Conservation (phyloP, 1,140 invertebrate genomes). For the Mya arenaria region DNA sequence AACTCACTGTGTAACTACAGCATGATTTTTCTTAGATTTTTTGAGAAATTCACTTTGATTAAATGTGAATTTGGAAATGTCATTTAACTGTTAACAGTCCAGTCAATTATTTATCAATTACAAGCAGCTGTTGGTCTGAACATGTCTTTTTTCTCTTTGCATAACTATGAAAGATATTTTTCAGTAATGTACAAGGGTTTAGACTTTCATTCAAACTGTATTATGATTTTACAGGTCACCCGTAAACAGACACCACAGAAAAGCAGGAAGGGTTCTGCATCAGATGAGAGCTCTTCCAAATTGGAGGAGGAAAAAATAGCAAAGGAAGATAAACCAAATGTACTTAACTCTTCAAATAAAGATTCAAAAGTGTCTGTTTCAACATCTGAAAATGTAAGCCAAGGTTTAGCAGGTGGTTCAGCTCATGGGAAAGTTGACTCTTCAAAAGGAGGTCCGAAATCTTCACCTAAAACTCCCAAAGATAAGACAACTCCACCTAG, state of each 20-base stretch:
- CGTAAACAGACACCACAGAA: slow-evolving; percentile 41
- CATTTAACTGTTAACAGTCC: no score
- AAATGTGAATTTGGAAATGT: no score
- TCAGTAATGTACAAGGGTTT: no score
- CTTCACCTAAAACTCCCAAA: slow-evolving; percentile 11
- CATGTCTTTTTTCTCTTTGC: no score
- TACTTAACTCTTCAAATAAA: not conserved
- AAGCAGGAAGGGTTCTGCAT: slow-evolving; percentile 18
- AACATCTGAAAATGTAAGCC: not conserved
- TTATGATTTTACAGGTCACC: slow-evolving; percentile 20
- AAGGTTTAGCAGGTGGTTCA: not conserved
- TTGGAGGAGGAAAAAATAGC: not conserved
- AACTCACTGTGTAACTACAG: no score
- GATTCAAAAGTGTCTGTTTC: not conserved
- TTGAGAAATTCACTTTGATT: no score
- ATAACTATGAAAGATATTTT: no score
- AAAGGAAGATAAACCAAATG: not conserved
- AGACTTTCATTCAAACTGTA: not conserved
- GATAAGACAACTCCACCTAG: not conserved
- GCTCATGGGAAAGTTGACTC: not conserved
- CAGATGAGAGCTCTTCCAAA: slow-evolving; percentile 18
- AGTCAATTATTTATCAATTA: no score
- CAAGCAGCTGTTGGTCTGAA: no score
- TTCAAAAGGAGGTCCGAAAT: not conserved
- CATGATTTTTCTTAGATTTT: no score